phyloP scores from a whole-genome alignment of 1,140 invertebrate genomes.

The Halictus rubicundus region DNA sequence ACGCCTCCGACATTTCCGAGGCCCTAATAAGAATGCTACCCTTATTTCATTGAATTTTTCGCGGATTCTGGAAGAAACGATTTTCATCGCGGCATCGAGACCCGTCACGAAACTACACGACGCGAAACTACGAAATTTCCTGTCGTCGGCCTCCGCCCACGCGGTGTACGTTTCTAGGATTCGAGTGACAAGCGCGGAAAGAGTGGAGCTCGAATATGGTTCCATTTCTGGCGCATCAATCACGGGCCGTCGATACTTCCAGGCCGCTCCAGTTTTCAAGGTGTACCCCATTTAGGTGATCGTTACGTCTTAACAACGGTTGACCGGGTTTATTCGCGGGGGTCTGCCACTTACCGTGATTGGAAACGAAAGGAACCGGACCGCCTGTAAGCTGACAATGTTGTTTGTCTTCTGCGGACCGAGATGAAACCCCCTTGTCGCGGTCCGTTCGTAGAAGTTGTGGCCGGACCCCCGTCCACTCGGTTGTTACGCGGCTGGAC shows the following conservation, averaged over 20 bases:
- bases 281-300: constrained; percentile 14
- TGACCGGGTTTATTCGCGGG: neutral
- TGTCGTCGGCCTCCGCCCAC: neutral
- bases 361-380: constrained; percentile 4
- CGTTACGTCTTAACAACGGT: constrained; percentile 27
- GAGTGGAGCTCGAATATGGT: neutral
- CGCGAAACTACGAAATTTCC: neutral
- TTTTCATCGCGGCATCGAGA: no score
- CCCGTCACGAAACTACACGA: no score
- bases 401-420: constrained; percentile 8
- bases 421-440: constrained; percentile 12
- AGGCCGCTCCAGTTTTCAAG: constrained; percentile 12
- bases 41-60: no score
- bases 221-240: constrained; percentile 26
- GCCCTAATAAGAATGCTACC: no score
- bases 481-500: no score
- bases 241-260: constrained; percentile 7
- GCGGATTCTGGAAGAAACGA: no score
- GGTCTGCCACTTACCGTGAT: constrained; percentile 35
- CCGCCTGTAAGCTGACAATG: neutral
- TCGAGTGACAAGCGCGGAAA: neutral
- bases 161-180: neutral
- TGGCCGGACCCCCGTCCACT: no score
- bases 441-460: neutral
- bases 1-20: no score